These are phyloP conservation scores for Aphaenogaster rudis DNA, from an alignment of 1,140 invertebrate species.

Conservation along the genomic window DNA sequence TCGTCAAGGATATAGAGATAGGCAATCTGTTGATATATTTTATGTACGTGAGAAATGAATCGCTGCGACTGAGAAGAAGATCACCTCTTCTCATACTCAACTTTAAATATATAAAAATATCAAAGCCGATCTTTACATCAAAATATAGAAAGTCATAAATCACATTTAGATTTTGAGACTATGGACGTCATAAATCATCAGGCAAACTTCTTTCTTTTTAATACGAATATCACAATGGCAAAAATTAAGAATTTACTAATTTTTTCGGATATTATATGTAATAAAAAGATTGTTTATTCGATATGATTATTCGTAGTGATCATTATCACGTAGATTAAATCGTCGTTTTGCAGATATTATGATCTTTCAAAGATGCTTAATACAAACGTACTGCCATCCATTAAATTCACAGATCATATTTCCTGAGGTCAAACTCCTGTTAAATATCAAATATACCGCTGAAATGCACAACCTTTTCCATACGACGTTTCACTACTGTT, in stretches of 20 bases:
- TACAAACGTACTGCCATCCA: not conserved
- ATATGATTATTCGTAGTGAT: not conserved
- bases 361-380: conserved; percentile 15
- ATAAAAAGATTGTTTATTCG: not conserved
- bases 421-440: not conserved
- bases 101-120: conserved; percentile 7
- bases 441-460: conserved; percentile 42
- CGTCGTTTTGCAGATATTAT: not conserved
- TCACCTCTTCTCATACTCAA: not conserved
- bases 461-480: conserved; percentile 25
- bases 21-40: not conserved
- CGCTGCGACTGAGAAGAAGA: not conserved
- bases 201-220: not conserved
- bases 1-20: conserved; percentile 43
- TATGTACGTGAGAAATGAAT: not conserved
- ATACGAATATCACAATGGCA: not conserved
- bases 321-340: not conserved
- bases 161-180: not conserved
- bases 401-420: conserved; percentile 43
- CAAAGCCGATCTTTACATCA: not conserved
- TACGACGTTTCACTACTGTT: conserved; percentile 21
- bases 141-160: not conserved
- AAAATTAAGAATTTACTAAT: conserved; percentile 11
- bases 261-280: not conserved
- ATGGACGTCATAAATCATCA: not conserved